phyloP scores from a whole-genome alignment of 2,797 vertebrate genomes.

The Balearica regulorum region DNA sequence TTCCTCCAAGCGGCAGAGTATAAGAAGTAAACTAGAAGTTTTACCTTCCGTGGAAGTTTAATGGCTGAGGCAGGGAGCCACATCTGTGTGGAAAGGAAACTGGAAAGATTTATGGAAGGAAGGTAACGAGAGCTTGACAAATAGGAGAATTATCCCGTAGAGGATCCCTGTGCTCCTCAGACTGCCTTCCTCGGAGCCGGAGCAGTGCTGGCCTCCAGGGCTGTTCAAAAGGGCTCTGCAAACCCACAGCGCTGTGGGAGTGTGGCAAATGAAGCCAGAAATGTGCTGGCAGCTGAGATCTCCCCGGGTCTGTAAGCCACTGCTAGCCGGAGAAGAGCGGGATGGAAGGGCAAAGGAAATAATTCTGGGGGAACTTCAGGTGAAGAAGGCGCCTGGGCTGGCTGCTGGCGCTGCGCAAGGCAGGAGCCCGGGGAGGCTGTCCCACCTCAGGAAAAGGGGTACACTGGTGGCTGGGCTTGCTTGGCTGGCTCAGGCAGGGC shows the following conservation, averaged over 20 bases:
- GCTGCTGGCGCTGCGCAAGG: fast-evolving
- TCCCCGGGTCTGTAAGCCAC: background rate
- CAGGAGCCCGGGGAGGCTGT: background rate
- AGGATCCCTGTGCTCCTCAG: background rate
- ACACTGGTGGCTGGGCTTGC: background rate
- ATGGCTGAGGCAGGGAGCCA: background rate
- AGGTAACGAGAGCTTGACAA: background rate
- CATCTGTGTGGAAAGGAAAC: background rate
- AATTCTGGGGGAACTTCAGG: background rate
- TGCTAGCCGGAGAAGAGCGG: background rate
- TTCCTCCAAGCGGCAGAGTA: background rate
- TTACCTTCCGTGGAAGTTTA: background rate
- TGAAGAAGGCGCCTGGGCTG: background rate
- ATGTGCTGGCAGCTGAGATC: background rate
- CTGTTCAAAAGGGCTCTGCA: constrained; percentile 3
- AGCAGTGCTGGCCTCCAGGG: background rate
- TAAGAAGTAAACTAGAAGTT: background rate
- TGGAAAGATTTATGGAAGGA: constrained; percentile 31
- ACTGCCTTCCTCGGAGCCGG: background rate
- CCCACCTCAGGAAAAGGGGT: background rate
- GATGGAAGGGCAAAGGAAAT: background rate
- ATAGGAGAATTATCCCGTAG: background rate
- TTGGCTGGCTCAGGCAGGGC: background rate
- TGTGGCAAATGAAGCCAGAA: background rate
- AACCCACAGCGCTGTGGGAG: background rate